Evolutionary conservation across 2,113 vertebrate species (phyloP), one percentile per base, ranked within the genome.

Genomic region (Rhea americana): DNA sequence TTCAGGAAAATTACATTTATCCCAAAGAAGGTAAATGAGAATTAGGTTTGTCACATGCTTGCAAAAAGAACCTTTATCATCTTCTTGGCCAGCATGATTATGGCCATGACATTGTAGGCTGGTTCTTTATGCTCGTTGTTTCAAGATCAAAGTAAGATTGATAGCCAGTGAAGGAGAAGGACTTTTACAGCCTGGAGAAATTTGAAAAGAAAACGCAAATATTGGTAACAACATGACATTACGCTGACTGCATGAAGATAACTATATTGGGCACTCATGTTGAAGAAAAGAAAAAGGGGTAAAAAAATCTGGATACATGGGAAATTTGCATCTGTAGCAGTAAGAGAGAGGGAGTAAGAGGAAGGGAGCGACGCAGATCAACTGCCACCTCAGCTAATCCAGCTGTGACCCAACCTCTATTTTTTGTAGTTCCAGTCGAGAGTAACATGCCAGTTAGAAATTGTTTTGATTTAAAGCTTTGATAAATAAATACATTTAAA

Each of bases 381-480:
- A 28, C 45, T 74, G 10, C 48, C 13, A 81, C 35, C 24, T 93
- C 66, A 85, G 43, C 61, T 83, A 88, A 85, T 50, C 39, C 41
- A 90, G 47, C 77, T 76, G 63, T 61, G 66, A 76, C 51, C 48
- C 50, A 84, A n/a, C 9, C 12, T 48, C 19, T 76, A 45, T 58
- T 79, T 93, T 82, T 76, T 47, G 63, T 72, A 13, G 2, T 76
- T 87, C 45, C 70, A 76, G 9, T 47, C 82, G 47, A 89, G 50
- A 85, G 37, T 59, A 92, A 63, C 2, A 1, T 28, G 37, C 9
- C 32, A 77, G 26, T 67, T 56, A 94, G 50, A 89, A 89, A 77
- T 68, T 50, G 65, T 76, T 95, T 94, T 90, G 17, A 90, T 90
- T 74, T 82, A 65, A 91, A 85, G 25, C 35, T 61, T 86, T 72